phyloP scores from a whole-genome alignment of 2,113 vertebrate species.

The Ciconia maguari region DNA sequence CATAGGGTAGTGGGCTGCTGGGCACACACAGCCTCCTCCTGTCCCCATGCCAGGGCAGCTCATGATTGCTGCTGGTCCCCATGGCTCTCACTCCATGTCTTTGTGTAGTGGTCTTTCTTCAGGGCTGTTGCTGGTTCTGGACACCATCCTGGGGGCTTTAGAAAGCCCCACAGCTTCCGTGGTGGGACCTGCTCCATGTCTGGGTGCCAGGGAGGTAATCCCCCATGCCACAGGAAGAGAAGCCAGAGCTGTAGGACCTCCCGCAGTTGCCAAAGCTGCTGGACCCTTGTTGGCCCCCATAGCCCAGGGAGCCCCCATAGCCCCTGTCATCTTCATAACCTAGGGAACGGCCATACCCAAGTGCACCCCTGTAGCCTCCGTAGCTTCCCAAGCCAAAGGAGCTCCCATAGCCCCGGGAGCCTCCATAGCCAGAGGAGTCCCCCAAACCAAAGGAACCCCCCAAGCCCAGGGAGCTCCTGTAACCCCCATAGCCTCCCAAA shows the following conservation, averaged over 20 bases:
- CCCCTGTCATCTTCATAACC: not conserved
- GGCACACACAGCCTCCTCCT: not conserved
- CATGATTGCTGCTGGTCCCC: not conserved
- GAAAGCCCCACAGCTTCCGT: not conserved
- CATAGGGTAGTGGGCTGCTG: not conserved
- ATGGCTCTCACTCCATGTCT: not conserved
- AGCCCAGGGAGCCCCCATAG: not conserved
- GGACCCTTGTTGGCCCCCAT: not conserved
- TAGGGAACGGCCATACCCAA: not conserved
- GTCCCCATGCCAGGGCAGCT: not conserved
- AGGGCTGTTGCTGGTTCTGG: not conserved
- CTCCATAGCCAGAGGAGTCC: not conserved
- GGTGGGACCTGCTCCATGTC: not conserved
- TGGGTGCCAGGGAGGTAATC: not conserved
- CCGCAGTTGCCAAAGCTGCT: not conserved
- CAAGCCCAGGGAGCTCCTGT: not conserved
- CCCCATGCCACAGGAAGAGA: not conserved
- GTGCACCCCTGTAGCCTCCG: not conserved
- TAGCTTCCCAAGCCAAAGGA: not conserved
- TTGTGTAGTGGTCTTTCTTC: not conserved
- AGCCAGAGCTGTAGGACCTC: not conserved
- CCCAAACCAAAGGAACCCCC: not conserved
- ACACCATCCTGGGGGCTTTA: not conserved
- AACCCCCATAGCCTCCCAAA: not conserved
- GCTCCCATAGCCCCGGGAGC: not conserved